Evolutionary conservation across 35 echinoderm and acorn worm species (phyloP), one percentile per base, ranked within the genome.

Genomic region (Heliocidaris erythrogramma): DNA sequence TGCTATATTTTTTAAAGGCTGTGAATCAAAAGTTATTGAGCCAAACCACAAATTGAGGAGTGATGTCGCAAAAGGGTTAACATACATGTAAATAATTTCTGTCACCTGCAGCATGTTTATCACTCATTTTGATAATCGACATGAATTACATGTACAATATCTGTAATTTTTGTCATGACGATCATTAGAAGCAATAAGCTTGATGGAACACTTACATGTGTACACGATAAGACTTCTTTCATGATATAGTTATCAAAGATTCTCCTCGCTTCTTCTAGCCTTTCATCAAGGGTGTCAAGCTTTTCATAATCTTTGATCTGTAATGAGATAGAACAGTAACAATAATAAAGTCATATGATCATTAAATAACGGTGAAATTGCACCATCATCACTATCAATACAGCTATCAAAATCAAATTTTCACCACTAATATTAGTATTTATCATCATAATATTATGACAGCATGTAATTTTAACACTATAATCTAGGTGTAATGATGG

Each of bases 231-330:
- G 84, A 99, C 95, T 86, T 99, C 98, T 96, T 97, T 99, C 98
- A 99, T 99, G 95, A 99, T 96, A 60, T 97, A 99, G 85, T 99
- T 97, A 95, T 99, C 98, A 94, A 97, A 99, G 87, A 99, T 97
- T 85, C 96, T 96, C 95, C 97, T 97, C 31, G 98, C 98, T 90
- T 95, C 96, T 95, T 99, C 97, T 94, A 99, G 94, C 85, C 98
- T 95, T 52, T 99, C 98, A 89, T 99, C 98, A 30, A 96, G 95
- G 5, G 98, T 96, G 96, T 99, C 98, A 88, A 97, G 93, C 94
- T 99, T 97, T 96, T 99, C 98, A 96, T 97, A 99, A 30, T 99
- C 97, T 97, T 97, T 99, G 95, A 99, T 99, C 98, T 99, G 96
- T n/a, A 89, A 48, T 27, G 24, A 89, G 31, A 48, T 17, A 18